Evolutionary conservation across 2,113 vertebrate genomes (phyloP), one percentile per base, ranked within the genome.

Genomic region (Donacobius atricapilla): DNA sequence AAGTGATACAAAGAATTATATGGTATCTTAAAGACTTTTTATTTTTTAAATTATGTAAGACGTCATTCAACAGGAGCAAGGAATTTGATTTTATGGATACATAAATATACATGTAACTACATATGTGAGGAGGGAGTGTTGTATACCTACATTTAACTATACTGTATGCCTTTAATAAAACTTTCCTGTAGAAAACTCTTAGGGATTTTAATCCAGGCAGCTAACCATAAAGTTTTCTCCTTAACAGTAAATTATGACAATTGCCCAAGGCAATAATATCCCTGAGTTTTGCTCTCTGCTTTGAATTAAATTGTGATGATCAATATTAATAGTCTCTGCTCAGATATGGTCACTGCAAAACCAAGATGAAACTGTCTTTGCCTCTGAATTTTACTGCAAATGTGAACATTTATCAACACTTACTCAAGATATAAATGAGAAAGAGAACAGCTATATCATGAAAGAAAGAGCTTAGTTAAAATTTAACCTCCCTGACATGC

Each of bases 321-420:
- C 85, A 94, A 87, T 95, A 96, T 89, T 95, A 96, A 96, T 85
- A 96, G 79, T 75, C n/a, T 56, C 88, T 90, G 79, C 78, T 96
- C 82, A 90, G 71, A 88, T 70, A 80, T 13, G 51, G 90, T 81
- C 94, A 94, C 44, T 60, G 75, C 13, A 94, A 93, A 90, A 73
- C 64, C 51, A 81, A 86, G 82, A 94, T 58, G 72, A 93, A 95
- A 77, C 28, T 58, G 18, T 66, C 54, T 90, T 88, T 73, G 20
- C 68, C 24, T 86, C 54, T 75, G 60, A 88, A 78, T 94, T 96
- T 96, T 86, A 94, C 60, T 92, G 64, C 76, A 96, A 81, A 95
- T 86, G 33, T 73, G 90, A 95, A 60, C 78, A 93, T 95, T 80
- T 85, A 94, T 94, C 91, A 94, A 91, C 64, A 77, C 31, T 72